Base-by-base conservation (phyloP, 2,888 invertebrate species). In the Phengaris alcon region DNA sequence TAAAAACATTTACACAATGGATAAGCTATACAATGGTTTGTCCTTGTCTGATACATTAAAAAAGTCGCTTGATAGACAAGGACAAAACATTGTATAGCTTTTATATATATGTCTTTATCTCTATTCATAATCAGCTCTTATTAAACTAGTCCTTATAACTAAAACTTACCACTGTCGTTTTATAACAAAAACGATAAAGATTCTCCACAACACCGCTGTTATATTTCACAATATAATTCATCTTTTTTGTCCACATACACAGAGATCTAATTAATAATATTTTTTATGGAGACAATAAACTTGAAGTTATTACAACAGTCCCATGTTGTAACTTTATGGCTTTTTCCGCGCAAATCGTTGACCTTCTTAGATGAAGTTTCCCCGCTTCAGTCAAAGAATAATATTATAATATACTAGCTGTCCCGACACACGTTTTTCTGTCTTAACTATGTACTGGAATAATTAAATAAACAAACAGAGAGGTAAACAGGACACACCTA, bases 231-330 rank as follows among this genome's bases (percentile, higher is more conserved):
- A 52, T 52, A 64, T 64, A 2, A 9, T 10, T 35, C 10, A 64
- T 64, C 12, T 64, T 13, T 13, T 64, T 64, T 35, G 35, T 44
- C 35, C 64, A 64, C 13, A 12, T 13, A 64, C 64, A 44, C 35
- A 35, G 64, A 69, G 69, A 9, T 46, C 48, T 69, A 69, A 69
- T 48, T 69, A 48, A 69, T 48, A 48, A 46, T 69, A 44, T 6
- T 64, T 64, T 64, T 64, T 64, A 64, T 64, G 22, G 22, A 6
- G 64, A 44, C 35, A 64, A 64, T 64, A 64, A 64, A 64, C 64
- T 44, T 12, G 35, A 44, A 64, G 64, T 64, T 64, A 64, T 64
- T 64, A 64, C 35, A 12, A 35, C 12, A 12, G 35, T 35, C 35
- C 64, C 13, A 7, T 64, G 10, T 64, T 64, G 35, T 64, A 44